These are phyloP conservation scores for Neodiprion pinetum DNA, from an alignment of 1,140 invertebrate species.

Conservation along the genomic window DNA sequence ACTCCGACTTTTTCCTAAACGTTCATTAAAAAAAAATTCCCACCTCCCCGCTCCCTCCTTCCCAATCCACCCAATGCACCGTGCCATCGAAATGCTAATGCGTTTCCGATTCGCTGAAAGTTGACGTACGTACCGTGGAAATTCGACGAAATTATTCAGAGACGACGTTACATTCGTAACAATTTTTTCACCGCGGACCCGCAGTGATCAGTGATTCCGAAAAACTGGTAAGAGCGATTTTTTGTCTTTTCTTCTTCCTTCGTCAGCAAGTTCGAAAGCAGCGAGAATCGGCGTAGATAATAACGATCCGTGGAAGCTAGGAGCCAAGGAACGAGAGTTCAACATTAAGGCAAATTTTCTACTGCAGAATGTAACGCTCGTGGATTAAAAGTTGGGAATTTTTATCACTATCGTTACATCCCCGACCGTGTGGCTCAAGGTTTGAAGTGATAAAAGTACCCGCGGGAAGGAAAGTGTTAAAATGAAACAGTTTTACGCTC, in stretches of 20 bases:
- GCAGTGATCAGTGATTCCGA: neutral
- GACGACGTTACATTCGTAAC: neutral
- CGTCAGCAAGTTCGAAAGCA: neutral
- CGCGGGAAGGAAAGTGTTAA: no score
- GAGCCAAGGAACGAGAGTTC: no score
- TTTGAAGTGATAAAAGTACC: no score
- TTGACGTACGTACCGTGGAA: neutral
- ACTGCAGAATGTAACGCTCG: no score
- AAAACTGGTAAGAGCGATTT: no score
- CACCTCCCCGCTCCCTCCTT: neutral
- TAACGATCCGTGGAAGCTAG: neutral
- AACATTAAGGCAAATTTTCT: no score
- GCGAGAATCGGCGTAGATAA: neutral
- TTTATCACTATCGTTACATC: no score
- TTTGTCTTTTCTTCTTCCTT: no score
- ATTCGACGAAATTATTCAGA: neutral
- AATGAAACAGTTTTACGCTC: no score
- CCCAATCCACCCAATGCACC: neutral
- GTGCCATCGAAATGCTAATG: neutral
- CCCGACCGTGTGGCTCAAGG: no score
- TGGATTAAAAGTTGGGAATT: no score
- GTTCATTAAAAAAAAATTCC: conserved; percentile 2
- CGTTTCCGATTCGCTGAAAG: neutral
- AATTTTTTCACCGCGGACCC: neutral
- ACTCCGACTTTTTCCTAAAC: neutral